These are phyloP conservation scores for Lycaon pictus DNA, from an alignment of 2,113 vertebrate species.

Conservation along the genomic window DNA sequence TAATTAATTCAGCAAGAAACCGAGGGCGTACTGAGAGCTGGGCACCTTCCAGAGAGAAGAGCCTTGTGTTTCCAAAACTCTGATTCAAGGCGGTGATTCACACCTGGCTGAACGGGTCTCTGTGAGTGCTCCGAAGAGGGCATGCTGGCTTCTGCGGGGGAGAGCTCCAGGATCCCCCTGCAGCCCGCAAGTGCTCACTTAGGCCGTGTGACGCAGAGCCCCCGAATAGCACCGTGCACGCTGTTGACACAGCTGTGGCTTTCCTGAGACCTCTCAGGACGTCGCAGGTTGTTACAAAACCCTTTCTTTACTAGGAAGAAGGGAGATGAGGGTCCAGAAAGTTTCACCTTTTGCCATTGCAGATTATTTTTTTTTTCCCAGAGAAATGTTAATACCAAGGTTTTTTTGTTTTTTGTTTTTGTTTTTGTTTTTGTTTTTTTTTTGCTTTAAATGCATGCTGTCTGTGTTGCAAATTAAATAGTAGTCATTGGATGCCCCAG, in stretches of 20 bases:
- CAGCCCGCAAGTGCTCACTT: rapidly evolving
- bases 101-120: not conserved
- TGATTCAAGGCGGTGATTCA: rapidly evolving
- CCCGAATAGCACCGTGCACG: rapidly evolving
- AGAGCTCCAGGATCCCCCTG: not conserved
- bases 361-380: not conserved
- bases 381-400: not conserved
- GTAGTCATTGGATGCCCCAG: rapidly evolving
- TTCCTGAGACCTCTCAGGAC: not conserved
- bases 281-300: not conserved
- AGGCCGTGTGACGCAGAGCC: rapidly evolving
- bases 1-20: not conserved
- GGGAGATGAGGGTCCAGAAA: not conserved
- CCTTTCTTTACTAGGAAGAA: not conserved
- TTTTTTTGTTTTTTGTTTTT: too few species aligned
- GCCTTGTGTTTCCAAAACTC: rapidly evolving
- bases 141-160: rapidly evolving
- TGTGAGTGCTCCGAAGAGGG: rapidly evolving
- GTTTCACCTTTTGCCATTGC: not conserved
- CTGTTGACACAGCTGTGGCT: not conserved
- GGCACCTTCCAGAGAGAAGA: not conserved
- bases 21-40: not conserved
- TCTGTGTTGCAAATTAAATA: too few species aligned
- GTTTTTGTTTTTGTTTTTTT: too few species aligned
- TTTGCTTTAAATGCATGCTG: rapidly evolving